Base-by-base conservation (phyloP, 2,888 invertebrate genomes). In the Noctuana brunneofusca region DNA sequence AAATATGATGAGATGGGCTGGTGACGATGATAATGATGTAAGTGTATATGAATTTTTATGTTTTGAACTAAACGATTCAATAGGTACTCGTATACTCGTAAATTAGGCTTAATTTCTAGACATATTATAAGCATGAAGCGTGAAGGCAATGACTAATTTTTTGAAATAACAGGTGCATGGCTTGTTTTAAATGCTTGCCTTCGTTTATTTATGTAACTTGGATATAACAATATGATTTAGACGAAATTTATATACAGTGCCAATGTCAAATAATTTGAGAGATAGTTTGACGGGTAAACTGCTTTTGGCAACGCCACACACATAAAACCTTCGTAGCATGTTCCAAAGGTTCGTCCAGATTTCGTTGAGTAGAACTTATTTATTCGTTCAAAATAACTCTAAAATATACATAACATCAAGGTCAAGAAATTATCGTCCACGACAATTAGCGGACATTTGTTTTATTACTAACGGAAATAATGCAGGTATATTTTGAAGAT, bases 151-250 rank as follows among this genome's bases (percentile, higher is more conserved):
- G 38, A 38, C 38, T 14, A 38, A 5, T 38, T 46, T n/a, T 46
- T 46, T 46, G 46, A 20, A 9, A 46, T 16, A 14, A 38, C 16
- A 16, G 14, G 38, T 38, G 16, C 6, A 38, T 38, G 14, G 16
- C 16, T 38, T 38, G 38, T 38, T 14, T 38, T 38, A 14, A 0
- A 16, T 6, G 2, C 6, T 2, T 41, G 9, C 27, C 1, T 27
- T 27, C 80, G 79, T 80, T 81, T 81, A 77, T 76, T n/a, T 72
- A 70, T 68, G 71, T 76, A 78, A 78, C 81, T 24, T 18, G 43
- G 12, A 32, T 79, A 76, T 77, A 75, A 70, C 71, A 70, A 73
- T 75, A 76, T 78, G 81, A 86, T 83, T 82, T 81, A 84, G 80
- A 71, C 65, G 70, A 75, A 76, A 75, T 75, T 73, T 73, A 75